These are phyloP conservation scores for Grallaria varia DNA, from an alignment of 2,113 vertebrate species.

Conservation along the genomic window DNA sequence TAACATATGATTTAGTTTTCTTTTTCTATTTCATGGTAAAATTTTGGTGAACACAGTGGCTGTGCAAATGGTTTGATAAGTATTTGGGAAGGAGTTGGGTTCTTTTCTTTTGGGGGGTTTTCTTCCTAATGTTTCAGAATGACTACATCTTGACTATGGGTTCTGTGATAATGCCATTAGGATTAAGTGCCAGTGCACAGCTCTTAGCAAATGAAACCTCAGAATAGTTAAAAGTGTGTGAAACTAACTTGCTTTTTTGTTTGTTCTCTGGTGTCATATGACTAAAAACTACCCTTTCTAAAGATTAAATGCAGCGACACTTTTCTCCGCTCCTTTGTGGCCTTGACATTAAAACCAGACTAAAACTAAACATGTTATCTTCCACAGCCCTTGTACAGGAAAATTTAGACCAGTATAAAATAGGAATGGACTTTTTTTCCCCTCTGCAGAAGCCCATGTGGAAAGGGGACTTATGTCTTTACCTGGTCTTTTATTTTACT, in stretches of 20 bases:
- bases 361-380: neutral
- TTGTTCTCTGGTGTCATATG: neutral
- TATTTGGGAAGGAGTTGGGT: neutral
- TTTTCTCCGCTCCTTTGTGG: neutral
- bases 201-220: neutral
- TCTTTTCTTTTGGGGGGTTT: neutral
- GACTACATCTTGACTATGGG: neutral
- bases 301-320: neutral
- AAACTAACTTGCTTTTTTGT: slow-evolving; percentile 22
- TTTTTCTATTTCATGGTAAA: neutral
- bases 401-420: neutral
- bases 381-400: neutral
- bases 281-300: neutral
- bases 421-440: neutral
- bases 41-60: neutral
- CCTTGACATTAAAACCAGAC: neutral
- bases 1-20: neutral
- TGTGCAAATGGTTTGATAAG: neutral
- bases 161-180: neutral
- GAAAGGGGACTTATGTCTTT: neutral
- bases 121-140: neutral
- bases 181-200: neutral
- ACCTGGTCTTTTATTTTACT: neutral
- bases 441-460: neutral
- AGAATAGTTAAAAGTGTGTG: neutral